phyloP scores from a whole-genome alignment of 2,888 invertebrate genomes.

The Orthosia gracilis region DNA sequence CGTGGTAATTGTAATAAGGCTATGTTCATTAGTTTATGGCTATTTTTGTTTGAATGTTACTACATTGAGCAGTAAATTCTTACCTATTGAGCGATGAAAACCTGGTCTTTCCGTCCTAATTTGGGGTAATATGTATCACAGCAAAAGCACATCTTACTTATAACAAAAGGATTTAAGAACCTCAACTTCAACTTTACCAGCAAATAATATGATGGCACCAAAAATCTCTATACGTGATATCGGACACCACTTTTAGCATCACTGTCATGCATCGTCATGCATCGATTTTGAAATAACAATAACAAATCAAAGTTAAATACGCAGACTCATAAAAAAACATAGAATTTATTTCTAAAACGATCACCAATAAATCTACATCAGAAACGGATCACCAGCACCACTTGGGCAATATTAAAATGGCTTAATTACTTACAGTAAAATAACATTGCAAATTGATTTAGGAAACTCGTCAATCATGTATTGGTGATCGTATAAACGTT shows the following conservation, averaged over 20 bases:
- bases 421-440: conserved; percentile 21
- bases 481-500: conserved; percentile 38
- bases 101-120: not conserved
- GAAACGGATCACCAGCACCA: conserved; percentile 6
- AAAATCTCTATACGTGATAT: not conserved
- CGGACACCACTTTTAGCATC: not conserved
- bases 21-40: conserved; percentile 8
- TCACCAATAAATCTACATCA: conserved; percentile 45
- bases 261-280: no score
- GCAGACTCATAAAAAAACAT: not conserved
- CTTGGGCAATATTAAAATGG: conserved; percentile 30
- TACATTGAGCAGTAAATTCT: no score
- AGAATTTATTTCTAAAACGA: conserved; percentile 17
- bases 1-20: conserved; percentile 17
- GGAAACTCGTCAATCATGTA: conserved; percentile 45
- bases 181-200: not conserved
- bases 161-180: not conserved
- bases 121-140: not conserved
- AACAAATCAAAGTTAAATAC: not conserved
- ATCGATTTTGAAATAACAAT: conserved; percentile 11
- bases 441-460: conserved; percentile 42
- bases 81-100: no score
- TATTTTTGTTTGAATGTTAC: not conserved
- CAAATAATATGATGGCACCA: not conserved
- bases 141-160: not conserved